phyloP scores from a whole-genome alignment of 1,140 invertebrate genomes.

The Drosophila pachea region DNA sequence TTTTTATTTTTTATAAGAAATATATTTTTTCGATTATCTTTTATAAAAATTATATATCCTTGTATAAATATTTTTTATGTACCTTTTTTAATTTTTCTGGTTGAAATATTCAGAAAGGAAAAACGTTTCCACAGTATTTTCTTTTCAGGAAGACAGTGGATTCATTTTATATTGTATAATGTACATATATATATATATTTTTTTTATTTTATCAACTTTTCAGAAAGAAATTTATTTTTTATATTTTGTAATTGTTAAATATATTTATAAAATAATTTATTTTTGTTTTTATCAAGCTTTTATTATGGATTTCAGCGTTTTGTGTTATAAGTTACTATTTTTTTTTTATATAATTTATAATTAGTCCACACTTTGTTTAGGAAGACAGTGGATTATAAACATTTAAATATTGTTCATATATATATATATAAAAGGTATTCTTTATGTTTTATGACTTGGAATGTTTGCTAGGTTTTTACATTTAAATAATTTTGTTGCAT shows the following conservation, averaged over 20 bases:
- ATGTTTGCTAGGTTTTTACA: neutral
- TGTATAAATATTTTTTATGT: neutral
- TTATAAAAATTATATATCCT: neutral
- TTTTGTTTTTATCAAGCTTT: neutral
- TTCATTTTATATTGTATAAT: neutral
- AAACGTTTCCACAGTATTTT: too few relatives aligned
- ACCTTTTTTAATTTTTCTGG: neutral
- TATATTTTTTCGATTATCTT: neutral
- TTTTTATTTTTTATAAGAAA: neutral
- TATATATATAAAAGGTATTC: neutral
- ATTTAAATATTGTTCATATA: neutral
- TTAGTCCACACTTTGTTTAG: neutral
- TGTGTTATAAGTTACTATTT: too few relatives aligned
- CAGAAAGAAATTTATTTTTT: neutral
- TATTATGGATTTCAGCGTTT: too few relatives aligned
- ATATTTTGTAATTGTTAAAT: neutral
- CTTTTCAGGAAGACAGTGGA: neutral
- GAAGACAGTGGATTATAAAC: constrained; percentile 16
- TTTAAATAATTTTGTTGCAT: constrained; percentile 7
- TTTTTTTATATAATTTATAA: neutral
- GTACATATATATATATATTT: neutral
- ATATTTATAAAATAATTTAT: neutral
- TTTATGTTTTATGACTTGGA: neutral
- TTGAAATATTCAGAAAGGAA: too few relatives aligned
- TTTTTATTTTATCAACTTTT: too few relatives aligned